phyloP scores from a whole-genome alignment of 2,797 vertebrate genomes.

The Rhinogobio ventralis region DNA sequence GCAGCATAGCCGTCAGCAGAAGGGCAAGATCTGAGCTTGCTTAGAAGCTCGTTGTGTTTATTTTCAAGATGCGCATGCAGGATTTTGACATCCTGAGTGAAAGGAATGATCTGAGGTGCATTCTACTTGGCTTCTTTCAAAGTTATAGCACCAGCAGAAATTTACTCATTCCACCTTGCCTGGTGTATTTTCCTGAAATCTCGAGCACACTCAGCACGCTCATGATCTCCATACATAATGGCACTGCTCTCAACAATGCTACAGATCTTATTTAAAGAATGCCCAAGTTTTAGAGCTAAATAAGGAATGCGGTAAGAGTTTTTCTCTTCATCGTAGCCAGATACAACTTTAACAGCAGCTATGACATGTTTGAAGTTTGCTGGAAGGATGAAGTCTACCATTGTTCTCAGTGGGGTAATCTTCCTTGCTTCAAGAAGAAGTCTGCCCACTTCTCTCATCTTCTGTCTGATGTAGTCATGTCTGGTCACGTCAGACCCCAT shows the following conservation, averaged over 20 bases:
- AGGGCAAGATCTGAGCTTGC: too few species aligned
- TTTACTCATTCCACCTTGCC: constrained; percentile 48
- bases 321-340: constrained; percentile 20
- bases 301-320: constrained; percentile 7
- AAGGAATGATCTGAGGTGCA: constrained; percentile 56
- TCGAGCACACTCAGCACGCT: constrained; percentile 7
- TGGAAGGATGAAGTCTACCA: constrained; percentile 56
- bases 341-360: constrained; percentile 28
- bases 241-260: constrained; percentile 22
- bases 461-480: constrained; percentile 53
- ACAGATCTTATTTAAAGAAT: constrained; percentile 12
- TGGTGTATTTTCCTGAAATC: constrained; percentile 40
- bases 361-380: constrained; percentile 54
- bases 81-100: constrained; percentile 55
- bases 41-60: constrained; percentile 3
- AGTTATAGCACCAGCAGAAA: constrained; percentile 3
- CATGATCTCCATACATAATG: constrained; percentile 22
- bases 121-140: constrained; percentile 59
- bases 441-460: too few species aligned
- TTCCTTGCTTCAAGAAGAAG: constrained; percentile 50
- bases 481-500: constrained; percentile 13
- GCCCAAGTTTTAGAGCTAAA: constrained; percentile 25
- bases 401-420: constrained; percentile 54
- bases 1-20: too few species aligned
- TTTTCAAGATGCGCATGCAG: constrained; percentile 47